Evolutionary conservation across 2,888 invertebrate species (phyloP), one percentile per base, ranked within the genome.

Genomic region (Andrena trimmerana): DNA sequence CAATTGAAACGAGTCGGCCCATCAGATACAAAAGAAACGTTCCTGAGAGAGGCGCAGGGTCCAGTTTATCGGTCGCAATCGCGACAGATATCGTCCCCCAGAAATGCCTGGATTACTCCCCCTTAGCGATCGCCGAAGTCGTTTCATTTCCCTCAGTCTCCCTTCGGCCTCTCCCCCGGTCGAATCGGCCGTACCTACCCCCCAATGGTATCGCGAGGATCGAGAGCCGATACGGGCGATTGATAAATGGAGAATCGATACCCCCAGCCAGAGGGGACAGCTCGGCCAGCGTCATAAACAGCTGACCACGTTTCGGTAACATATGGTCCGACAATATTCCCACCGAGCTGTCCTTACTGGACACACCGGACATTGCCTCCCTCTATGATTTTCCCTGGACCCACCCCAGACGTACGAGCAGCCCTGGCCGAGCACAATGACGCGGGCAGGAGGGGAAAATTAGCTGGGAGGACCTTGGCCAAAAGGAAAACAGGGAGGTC

Each of bases 231-330:
- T 81, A 85, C 69, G 33, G 65, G 20, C 73, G 74, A 86, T 88
- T 88, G 88, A 88, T 82, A 85, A 88, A 88, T 88, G 87, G 86
- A 65, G 76, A 75, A 86, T 81, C 81, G 82, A 78, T 84, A 62
- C 62, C 6, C 74, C 59, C 7, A 27, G 36, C 29, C 42, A 62
- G 63, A 42, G 54, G 72, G 62, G 70, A 80, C 75, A 57, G 63
- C 71, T 52, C 24, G 52, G 65, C 63, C 66, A 48, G 68, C 84
- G 87, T 88, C 89, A 79, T 77, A 69, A 87, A 86, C 88, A 88
- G 88, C 89, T 88, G 87, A 88, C 89, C 87, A 84, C 82, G 78
- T 87, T 88, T 83, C 57, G 89, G 89, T 79, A 89, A 88, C 88
- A 87, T 84, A 88, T 88, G 88, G 88, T 69, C 77, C 65, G 29